Conservation (phyloP, 2,113 vertebrate genomes). For the Corvus hawaiiensis region DNA sequence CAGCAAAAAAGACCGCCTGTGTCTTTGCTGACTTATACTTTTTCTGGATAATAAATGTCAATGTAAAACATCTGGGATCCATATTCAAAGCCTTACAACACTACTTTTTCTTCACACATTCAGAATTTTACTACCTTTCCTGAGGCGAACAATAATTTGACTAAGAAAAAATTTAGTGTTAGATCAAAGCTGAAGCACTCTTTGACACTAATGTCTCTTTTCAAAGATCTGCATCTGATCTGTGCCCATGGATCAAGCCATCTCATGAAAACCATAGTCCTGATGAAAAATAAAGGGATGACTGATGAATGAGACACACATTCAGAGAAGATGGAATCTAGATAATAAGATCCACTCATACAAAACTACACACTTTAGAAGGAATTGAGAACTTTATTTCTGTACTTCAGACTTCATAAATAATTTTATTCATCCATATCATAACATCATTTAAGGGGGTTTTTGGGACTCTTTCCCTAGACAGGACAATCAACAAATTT, state of each 20-base stretch:
- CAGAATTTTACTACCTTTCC: background rate
- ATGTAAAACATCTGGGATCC: background rate
- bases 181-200: background rate
- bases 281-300: background rate
- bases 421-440: background rate
- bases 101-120: background rate
- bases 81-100: background rate
- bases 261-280: background rate
- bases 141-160: background rate
- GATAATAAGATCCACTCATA: background rate
- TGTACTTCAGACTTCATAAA: background rate
- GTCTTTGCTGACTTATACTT: background rate
- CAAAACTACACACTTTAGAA: background rate
- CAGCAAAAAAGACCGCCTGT: background rate
- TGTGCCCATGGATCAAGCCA: background rate
- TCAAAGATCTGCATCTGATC: background rate
- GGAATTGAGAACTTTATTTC: background rate
- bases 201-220: background rate
- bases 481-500: background rate
- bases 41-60: background rate
- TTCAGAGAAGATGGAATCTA: background rate
- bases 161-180: background rate
- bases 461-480: background rate
- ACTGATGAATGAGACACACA: background rate
- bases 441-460: rapidly evolving